phyloP scores from a whole-genome alignment of 2,888 invertebrate genomes.

The Liodrosophila aerea region DNA sequence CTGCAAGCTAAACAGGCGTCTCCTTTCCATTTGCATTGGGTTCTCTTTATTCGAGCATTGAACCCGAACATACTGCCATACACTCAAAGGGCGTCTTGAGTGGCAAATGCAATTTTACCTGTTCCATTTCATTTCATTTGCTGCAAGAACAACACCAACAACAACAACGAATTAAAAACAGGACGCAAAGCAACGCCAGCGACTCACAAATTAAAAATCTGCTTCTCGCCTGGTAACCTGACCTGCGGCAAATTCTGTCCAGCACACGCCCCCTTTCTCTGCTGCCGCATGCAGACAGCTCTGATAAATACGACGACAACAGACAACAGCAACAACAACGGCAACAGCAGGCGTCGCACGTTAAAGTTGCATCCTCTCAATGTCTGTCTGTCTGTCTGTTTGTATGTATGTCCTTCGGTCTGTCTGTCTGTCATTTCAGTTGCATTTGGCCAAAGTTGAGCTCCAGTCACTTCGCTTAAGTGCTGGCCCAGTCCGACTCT shows the following conservation, averaged over 20 bases:
- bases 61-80: slow-evolving; percentile 16
- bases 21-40: slow-evolving; percentile 30
- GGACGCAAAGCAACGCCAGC: slow-evolving; percentile 13
- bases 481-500: slow-evolving; percentile 45
- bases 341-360: too few species aligned
- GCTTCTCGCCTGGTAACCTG: slow-evolving; percentile 49
- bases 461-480: slow-evolving; percentile 64
- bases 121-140: slow-evolving; percentile 40
- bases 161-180: slow-evolving; percentile 20
- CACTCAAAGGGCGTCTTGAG: slow-evolving; percentile 22
- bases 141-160: slow-evolving; percentile 14
- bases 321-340: slow-evolving; percentile 36
- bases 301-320: slow-evolving; percentile 71
- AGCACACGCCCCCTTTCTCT: slow-evolving; percentile 27
- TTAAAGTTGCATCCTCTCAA: too few species aligned
- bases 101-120: slow-evolving; percentile 41
- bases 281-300: slow-evolving; percentile 46
- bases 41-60: slow-evolving; percentile 27
- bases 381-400: neutral
- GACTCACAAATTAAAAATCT: slow-evolving; percentile 49
- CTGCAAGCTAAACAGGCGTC: slow-evolving; percentile 12
- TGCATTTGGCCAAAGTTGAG: slow-evolving; percentile 73
- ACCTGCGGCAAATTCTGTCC: slow-evolving; percentile 59
- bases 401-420: slow-evolving; percentile 14
- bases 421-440: slow-evolving; percentile 60